Evolutionary conservation across 2,888 invertebrate genomes (phyloP).

Genomic region (Graphium colonna): DNA sequence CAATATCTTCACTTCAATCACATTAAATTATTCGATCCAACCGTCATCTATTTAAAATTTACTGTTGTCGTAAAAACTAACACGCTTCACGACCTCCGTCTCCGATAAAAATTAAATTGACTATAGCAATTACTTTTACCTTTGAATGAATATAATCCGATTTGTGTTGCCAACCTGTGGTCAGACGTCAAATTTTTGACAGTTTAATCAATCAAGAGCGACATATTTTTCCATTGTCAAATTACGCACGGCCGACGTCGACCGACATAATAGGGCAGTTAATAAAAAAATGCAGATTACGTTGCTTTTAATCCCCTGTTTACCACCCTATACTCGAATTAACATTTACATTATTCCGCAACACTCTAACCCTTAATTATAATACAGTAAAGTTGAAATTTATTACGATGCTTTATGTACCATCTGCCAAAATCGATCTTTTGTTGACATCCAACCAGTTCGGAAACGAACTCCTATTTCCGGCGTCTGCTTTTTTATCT

Average conservation of each 20-base stretch:
- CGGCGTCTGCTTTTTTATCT: slow-evolving; percentile 55
- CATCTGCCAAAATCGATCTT: slow-evolving; percentile 27
- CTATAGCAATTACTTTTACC: slow-evolving; percentile 20
- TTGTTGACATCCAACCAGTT: slow-evolving; percentile 50
- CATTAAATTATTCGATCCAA: slow-evolving; percentile 12
- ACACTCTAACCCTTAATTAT: slow-evolving; percentile 12
- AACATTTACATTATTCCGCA: slow-evolving; percentile 29
- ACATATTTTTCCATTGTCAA: slow-evolving; percentile 42
- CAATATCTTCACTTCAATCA: no score
- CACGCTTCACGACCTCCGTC: slow-evolving; percentile 28
- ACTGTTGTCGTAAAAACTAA: slow-evolving; percentile 26
- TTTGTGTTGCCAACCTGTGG: slow-evolving; percentile 16
- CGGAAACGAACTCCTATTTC: slow-evolving; percentile 54
- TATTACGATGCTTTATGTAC: slow-evolving; percentile 11
- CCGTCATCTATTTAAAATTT: slow-evolving; percentile 20
- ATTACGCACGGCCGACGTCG: slow-evolving; percentile 42
- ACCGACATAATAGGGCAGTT: slow-evolving; percentile 47
- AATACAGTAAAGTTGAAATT: slow-evolving; percentile 33
- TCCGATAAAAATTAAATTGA: slow-evolving; percentile 29
- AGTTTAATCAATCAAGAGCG: slow-evolving; percentile 58
- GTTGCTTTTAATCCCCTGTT: slow-evolving; percentile 31
- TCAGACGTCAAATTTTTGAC: slow-evolving; percentile 24
- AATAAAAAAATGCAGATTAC: slow-evolving; percentile 51
- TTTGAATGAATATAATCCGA: slow-evolving; percentile 21
- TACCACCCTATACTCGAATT: slow-evolving; percentile 8